These are phyloP conservation scores for Bombyx mandarina DNA, from an alignment of 1,140 invertebrate genomes.

Conservation along the genomic window DNA sequence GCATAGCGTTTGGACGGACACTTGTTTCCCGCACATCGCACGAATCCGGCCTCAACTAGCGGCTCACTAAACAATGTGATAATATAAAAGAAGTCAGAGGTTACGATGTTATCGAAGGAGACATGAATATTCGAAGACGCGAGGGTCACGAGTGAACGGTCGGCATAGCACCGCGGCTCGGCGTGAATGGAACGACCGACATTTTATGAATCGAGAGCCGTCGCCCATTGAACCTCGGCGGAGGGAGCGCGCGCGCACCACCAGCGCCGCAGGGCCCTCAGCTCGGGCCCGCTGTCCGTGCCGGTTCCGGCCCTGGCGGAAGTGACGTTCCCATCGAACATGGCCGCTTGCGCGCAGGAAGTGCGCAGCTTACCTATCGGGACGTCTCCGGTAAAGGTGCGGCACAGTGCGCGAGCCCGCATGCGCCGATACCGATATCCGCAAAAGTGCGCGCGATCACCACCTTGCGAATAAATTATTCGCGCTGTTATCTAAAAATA, in stretches of 20 bases:
- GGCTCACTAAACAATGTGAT: conserved; percentile 62
- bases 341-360: conserved; percentile 67
- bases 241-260: conserved; percentile 29
- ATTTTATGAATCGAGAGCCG: conserved; percentile 68
- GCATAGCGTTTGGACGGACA: conserved; percentile 37
- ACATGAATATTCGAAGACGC: conserved; percentile 69
- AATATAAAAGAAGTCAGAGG: conserved; percentile 68
- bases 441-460: conserved; percentile 61
- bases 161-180: conserved; percentile 56
- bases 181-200: conserved; percentile 68
- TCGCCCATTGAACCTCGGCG: conserved; percentile 58
- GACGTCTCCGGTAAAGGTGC: conserved; percentile 46
- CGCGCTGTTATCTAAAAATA: conserved; percentile 69
- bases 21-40: conserved; percentile 51
- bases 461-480: conserved; percentile 65
- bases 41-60: conserved; percentile 46
- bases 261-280: conserved; percentile 27
- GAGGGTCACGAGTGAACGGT: conserved; percentile 67
- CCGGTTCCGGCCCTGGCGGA: conserved; percentile 55
- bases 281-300: conserved; percentile 22
- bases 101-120: conserved; percentile 67
- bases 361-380: conserved; percentile 69
- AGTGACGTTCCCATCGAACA: conserved; percentile 63
- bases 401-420: conserved; percentile 36
- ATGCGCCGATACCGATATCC: conserved; percentile 47